A percentile compares a stretch with the other conserved stretches of the same genome.
Conservation (phyloP, 2,888 invertebrate species). For the Rhopalosiphum nymphaeae region DNA sequence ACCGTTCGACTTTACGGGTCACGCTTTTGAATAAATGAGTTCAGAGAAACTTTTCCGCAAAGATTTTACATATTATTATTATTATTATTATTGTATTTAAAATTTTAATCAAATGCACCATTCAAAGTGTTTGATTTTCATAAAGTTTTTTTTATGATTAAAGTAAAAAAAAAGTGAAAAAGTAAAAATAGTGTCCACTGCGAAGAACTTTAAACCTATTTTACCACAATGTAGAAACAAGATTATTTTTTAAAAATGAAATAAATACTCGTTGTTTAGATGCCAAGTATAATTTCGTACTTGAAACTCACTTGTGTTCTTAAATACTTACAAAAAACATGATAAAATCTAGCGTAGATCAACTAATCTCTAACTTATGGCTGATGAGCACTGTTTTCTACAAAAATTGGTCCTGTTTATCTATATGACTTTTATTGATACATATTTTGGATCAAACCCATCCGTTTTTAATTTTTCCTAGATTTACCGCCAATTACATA, state of each 20-base stretch:
- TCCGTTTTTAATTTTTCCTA: background rate
- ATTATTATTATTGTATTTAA: constrained; percentile 4
- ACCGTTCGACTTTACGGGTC: background rate
- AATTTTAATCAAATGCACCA: background rate
- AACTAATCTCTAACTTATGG: too few species aligned
- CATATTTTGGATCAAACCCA: background rate
- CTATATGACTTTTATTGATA: background rate
- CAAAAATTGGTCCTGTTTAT: background rate
- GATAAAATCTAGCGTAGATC: too few species aligned
- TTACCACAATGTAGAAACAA: background rate
- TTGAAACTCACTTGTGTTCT: too few species aligned
- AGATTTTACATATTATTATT: background rate
- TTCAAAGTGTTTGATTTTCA: background rate
- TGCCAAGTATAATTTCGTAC: too few species aligned
- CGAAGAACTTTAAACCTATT: background rate
- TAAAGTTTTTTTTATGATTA: background rate
- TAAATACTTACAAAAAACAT: too few species aligned
- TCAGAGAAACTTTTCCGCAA: background rate
- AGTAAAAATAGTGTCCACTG: background rate
- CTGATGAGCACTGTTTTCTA: background rate
- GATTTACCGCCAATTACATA: background rate
- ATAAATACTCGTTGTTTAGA: too few species aligned
- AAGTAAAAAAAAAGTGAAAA: background rate
- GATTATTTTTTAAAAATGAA: too few species aligned
- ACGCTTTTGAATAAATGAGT: background rate